Evolutionary conservation across 2,797 vertebrate species (phyloP), one percentile per base, ranked within the genome.

Genomic region (Erithacus rubecula): DNA sequence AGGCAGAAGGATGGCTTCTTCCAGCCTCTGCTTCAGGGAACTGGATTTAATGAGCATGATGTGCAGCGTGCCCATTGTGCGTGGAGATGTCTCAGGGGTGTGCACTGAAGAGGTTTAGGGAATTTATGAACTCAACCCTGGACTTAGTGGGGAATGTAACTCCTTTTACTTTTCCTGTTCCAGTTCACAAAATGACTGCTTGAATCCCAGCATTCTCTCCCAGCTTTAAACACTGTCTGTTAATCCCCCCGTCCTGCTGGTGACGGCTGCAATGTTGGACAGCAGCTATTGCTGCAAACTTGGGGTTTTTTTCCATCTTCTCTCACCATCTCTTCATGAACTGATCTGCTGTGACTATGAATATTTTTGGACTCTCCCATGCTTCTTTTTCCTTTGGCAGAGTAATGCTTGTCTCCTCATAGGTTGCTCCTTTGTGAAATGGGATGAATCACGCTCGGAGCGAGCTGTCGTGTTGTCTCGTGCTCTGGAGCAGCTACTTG

Each of bases 321-420:
- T 51, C 29, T 91, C 69, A 23, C 84, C 52, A 39, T 62, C 51
- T 76, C 77, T 89, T 64, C 49, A 37, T 6, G 10, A 86, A 20
- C 65, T 58, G 36, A n/a, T 92, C 34, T 92, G 70, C 87, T 74
- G 67, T 82, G 92, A 51, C 49, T 77, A 12, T 59, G 59, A 83
- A 37, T 60, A 49, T 34, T 92, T 93, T 95, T 83, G 87, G 92
- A 67, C 82, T 91, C 67, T 92, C 41, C 32, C 23, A 4, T 60
- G 55, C 30, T 55, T 89, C 60, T 76, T 26, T 19, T 90, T 88
- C 83, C 27, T 30, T 81, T 92, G 89, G 76, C 91, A 96, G 70
- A 69, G 41, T 26, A 68, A 36, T 47, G 39, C 46, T 59, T 83
- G 24, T 21, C 72, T 89, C 18, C 86, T 90, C 78, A 15, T 23